Evolutionary conservation across 2,888 invertebrate genomes (phyloP).

Genomic region (Oscheius onirici): DNA sequence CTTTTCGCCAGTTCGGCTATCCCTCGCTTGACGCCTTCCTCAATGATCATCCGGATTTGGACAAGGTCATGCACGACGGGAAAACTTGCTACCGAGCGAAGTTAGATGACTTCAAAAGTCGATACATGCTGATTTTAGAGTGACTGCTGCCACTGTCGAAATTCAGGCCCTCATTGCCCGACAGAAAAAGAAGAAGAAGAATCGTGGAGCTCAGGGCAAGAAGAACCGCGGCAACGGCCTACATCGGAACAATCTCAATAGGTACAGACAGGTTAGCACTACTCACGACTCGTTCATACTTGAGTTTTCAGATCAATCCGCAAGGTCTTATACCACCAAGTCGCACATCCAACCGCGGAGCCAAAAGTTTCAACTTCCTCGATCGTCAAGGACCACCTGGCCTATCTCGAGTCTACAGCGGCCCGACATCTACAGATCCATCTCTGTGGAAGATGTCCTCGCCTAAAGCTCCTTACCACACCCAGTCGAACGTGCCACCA

Average conservation of each 20-base stretch:
- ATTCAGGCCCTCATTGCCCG: conserved; percentile 13
- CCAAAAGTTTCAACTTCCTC: too few relatives aligned
- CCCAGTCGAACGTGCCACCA: not conserved
- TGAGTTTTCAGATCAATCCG: not conserved
- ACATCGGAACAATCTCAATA: too few relatives aligned
- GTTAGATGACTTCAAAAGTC: not conserved
- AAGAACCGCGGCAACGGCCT: too few relatives aligned
- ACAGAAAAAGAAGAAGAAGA: conserved; percentile 31
- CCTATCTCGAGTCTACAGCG: too few relatives aligned
- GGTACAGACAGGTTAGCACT: not conserved
- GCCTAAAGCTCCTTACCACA: not conserved
- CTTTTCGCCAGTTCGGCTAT: conserved; percentile 22
- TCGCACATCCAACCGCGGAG: not conserved
- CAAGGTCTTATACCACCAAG: not conserved
- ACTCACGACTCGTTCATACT: not conserved
- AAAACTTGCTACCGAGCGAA: conserved; percentile 17
- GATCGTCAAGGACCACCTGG: too few relatives aligned
- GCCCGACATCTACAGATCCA: too few relatives aligned
- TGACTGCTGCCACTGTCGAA: conserved; percentile 7
- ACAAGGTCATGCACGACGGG: not conserved
- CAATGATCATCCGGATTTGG: conserved; percentile 24
- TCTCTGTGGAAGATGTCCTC: too few relatives aligned
- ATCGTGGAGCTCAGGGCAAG: not conserved
- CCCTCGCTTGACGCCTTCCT: conserved; percentile 7
- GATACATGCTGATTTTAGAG: not conserved